Evolutionary conservation across 1,140 invertebrate genomes (phyloP), one percentile per base, ranked within the genome.

Genomic region (Macrotrachela quadricornifera): DNA sequence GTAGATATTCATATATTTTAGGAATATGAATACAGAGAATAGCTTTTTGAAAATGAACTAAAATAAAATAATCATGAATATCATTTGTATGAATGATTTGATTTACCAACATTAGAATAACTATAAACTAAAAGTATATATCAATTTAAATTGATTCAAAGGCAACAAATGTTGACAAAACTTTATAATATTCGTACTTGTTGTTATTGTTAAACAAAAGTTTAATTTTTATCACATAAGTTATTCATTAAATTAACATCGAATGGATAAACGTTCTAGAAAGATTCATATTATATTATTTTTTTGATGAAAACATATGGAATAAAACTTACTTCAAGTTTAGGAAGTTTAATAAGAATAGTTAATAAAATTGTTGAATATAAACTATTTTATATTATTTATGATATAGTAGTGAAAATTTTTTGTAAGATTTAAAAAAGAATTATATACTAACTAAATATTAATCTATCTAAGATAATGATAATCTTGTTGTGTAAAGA

Each of bases 31-130:
- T 79, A 57, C 91, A 99, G 0, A 99, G 67, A 17, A 97, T 79
- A 55, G 84, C 85, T 12, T 92, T 85, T 56, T 88, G 72, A 21
- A 99, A 72, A 75, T 99, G 94, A 10, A 91, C 92, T 18, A 99
- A 71, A 6, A 94, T 94, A 6, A 92, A 95, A 44, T 99, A 86
- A 3, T 92, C 90, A 67, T 97, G 92, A 90, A 99, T 96, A 76
- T 97, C 92, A 63, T 97, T 97, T 6, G 92, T 88, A 67, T 97
- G 99, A 92, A 63, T 97, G 97, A 60, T 87, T 95, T n/a, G 90
- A 96, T 61, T 97, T 97, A 60, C 94, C 94, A 49, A 99, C 94
- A 71, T 99, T 99, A 11, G 94, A 92, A 69, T 96, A 99, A 14
- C 94, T 94, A 69, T 88, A 95, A 57, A 99, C 83, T 50, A 99